A percentile compares a stretch with the other conserved stretches of the same genome.
Conservation (phyloP, 2,888 invertebrate species). For the Pedicia rivosa region DNA sequence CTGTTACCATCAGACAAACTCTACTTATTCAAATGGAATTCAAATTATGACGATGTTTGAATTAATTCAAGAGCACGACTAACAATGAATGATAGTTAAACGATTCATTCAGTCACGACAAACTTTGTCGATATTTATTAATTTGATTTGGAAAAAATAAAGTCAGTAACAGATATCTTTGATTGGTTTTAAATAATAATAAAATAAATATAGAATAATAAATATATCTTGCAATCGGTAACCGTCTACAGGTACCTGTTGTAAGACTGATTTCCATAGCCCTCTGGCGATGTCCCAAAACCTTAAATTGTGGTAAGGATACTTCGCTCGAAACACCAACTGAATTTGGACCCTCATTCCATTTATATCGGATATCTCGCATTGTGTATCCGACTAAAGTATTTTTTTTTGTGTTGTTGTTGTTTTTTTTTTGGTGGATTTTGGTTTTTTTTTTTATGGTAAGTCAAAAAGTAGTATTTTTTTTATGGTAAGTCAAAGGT, state of each 20-base stretch:
- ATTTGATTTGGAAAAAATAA: too few relatives aligned
- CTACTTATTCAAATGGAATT: too few relatives aligned
- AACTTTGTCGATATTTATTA: too few relatives aligned
- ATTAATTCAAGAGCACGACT: too few relatives aligned
- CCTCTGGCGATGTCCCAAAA: slow-evolving; percentile 89
- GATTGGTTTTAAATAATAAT: too few relatives aligned
- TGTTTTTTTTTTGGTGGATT: slow-evolving; percentile 47
- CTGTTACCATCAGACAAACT: too few relatives aligned
- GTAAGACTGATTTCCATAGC: slow-evolving; percentile 93
- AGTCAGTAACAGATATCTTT: too few relatives aligned
- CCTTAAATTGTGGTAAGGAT: slow-evolving; percentile 95
- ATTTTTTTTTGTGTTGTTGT: slow-evolving; percentile 4
- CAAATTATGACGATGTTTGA: too few relatives aligned
- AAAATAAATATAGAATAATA: not conserved
- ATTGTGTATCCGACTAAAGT: slow-evolving; percentile 89
- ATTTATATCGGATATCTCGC: slow-evolving; percentile 94
- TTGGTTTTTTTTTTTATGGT: slow-evolving; percentile 89
- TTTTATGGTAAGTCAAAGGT: too few relatives aligned
- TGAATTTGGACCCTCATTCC: slow-evolving; percentile 90
- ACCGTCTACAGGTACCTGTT: slow-evolving; percentile 65
- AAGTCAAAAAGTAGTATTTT: too few relatives aligned
- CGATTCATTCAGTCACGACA: too few relatives aligned
- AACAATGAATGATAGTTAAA: too few relatives aligned
- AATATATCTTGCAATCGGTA: slow-evolving; percentile 22
- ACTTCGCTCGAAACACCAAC: slow-evolving; percentile 93